Evolutionary conservation across 2,888 invertebrate genomes (phyloP).

Genomic region (Thereva unica): DNA sequence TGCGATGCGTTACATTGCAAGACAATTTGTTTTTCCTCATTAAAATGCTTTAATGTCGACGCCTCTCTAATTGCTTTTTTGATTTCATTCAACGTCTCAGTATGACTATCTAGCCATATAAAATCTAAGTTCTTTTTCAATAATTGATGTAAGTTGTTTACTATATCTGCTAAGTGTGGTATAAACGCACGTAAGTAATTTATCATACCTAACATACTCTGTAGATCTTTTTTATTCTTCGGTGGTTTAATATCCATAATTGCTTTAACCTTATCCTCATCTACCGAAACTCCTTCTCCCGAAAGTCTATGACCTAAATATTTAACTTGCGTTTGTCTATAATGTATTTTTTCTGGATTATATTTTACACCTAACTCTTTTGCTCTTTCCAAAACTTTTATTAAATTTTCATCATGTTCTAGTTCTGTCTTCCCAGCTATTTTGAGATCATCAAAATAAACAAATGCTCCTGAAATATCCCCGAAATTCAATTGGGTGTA

Average conservation of each 20-base stretch:
- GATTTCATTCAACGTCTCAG: too few relatives aligned
- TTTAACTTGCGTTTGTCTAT: not conserved
- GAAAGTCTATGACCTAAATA: constrained; percentile 26
- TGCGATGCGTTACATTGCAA: too few relatives aligned
- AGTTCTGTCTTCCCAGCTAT: too few relatives aligned
- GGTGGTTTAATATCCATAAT: constrained; percentile 3
- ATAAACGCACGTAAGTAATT: constrained; percentile 31
- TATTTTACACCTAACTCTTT: constrained; percentile 16
- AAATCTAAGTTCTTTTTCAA: constrained; percentile 6
- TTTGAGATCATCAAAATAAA: too few relatives aligned
- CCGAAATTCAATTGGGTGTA: too few relatives aligned
- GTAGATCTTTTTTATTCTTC: constrained; percentile 29
- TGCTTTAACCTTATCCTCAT: constrained; percentile 12
- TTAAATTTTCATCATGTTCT: too few relatives aligned
- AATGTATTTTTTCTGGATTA: constrained; percentile 29
- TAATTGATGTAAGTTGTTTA: constrained; percentile 9
- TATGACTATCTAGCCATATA: too few relatives aligned
- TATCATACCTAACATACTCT: constrained; percentile 27
- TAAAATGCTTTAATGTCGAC: too few relatives aligned
- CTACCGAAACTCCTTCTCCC: constrained; percentile 14
- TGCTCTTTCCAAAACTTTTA: not conserved
- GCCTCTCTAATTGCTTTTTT: not conserved
- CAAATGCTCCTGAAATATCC: too few relatives aligned
- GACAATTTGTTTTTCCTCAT: too few relatives aligned
- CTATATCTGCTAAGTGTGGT: constrained; percentile 20